These are phyloP conservation scores for Triplophysa tibetana DNA, from an alignment of 2,113 vertebrate genomes.

Conservation along the genomic window DNA sequence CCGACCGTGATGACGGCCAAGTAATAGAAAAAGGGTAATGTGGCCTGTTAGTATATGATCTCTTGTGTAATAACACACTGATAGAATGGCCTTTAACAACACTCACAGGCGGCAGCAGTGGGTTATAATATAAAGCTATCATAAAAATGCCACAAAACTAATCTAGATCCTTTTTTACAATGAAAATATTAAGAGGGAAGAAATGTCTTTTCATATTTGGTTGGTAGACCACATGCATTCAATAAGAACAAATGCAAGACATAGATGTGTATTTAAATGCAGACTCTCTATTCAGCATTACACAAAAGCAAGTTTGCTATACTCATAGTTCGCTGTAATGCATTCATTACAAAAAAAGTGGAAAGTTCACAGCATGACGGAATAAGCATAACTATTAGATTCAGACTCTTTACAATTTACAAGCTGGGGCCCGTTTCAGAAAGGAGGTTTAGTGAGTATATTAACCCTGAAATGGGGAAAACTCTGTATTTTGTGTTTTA, in stretches of 20 bases:
- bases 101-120: background rate
- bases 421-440: too few species aligned
- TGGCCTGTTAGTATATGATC: constrained; percentile 5
- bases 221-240: background rate
- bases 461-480: too few species aligned
- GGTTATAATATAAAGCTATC: constrained; percentile 3
- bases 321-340: too few species aligned
- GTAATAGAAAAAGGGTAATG: constrained; percentile 18
- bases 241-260: constrained; percentile 5
- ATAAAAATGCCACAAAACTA: constrained; percentile 27
- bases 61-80: constrained; percentile 21
- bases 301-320: too few species aligned
- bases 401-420: too few species aligned
- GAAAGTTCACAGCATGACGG: too few species aligned
- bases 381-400: too few species aligned
- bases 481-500: too few species aligned
- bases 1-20: background rate
- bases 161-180: background rate
- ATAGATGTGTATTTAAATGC: background rate
- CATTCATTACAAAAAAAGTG: too few species aligned
- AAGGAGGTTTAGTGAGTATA: too few species aligned
- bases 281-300: background rate
- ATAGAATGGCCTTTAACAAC: constrained; percentile 19
- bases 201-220: constrained; percentile 12
- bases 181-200: constrained; percentile 8